phyloP scores from a whole-genome alignment of 2,113 vertebrate species.

The Alces alces region DNA sequence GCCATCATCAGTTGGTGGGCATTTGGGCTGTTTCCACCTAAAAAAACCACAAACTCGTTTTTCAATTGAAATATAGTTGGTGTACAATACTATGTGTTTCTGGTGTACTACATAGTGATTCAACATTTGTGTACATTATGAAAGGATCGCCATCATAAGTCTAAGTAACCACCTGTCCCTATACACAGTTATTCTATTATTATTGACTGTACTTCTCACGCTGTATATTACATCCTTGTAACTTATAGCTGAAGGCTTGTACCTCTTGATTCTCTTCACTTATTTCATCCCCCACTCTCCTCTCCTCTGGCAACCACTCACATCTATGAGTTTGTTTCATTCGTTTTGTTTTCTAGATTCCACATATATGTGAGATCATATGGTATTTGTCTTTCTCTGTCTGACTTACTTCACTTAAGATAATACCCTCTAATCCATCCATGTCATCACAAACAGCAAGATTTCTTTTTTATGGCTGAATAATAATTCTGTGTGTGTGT shows the following conservation, averaged over 20 bases:
- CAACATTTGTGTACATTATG: neutral
- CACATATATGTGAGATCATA: neutral
- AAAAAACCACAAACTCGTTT: neutral
- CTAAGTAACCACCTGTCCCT: neutral
- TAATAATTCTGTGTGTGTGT: neutral
- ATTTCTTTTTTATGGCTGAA: neutral
- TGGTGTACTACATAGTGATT: neutral
- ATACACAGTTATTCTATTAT: neutral
- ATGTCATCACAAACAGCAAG: neutral
- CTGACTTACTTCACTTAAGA: neutral
- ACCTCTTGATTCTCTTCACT: neutral
- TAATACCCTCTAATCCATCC: neutral
- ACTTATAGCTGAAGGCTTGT: neutral
- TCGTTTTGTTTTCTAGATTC: neutral
- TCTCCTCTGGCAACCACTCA: neutral
- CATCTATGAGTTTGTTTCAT: neutral
- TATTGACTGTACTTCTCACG: neutral
- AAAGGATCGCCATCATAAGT: neutral
- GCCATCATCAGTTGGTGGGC: neutral
- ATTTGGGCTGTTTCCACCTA: neutral
- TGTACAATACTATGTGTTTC: neutral
- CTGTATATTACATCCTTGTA: neutral
- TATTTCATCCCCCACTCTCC: neutral
- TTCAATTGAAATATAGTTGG: neutral
- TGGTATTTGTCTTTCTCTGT: neutral